Conservation (phyloP, 2,888 invertebrate species). For the Bembecia ichneumoniformis region DNA sequence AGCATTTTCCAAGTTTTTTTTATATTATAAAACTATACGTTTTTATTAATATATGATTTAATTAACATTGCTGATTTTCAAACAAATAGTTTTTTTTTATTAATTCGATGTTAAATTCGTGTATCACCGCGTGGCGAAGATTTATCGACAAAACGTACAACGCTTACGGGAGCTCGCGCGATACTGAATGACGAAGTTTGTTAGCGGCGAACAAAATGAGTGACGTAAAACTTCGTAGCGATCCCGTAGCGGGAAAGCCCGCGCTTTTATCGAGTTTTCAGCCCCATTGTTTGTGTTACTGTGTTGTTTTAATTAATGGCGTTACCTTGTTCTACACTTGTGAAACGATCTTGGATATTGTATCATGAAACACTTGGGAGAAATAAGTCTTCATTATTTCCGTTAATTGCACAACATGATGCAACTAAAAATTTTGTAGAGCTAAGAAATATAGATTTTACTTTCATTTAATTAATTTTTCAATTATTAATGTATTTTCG, state of each 20-base stretch:
- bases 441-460: too few species aligned
- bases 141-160: background rate
- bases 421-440: too few species aligned
- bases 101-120: constrained; percentile 53
- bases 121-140: constrained; percentile 32
- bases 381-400: background rate
- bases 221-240: constrained; percentile 12
- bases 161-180: constrained; percentile 27
- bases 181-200: constrained; percentile 35
- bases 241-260: constrained; percentile 40
- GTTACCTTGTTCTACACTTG: background rate
- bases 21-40: too few species aligned
- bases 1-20: constrained; percentile 7
- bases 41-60: too few species aligned
- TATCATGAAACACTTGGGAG: background rate
- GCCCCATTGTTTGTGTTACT: constrained; percentile 1
- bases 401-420: background rate
- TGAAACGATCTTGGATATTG: background rate
- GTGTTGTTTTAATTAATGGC: constrained; percentile 4
- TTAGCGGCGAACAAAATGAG: background rate
- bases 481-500: too few species aligned
- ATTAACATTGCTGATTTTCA: too few species aligned
- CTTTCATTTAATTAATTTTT: too few species aligned
- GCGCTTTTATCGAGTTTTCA: constrained; percentile 30
- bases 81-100: constrained; percentile 21